Evolutionary conservation across 1,140 invertebrate species (phyloP).

Genomic region (Heliconius melpomene): DNA sequence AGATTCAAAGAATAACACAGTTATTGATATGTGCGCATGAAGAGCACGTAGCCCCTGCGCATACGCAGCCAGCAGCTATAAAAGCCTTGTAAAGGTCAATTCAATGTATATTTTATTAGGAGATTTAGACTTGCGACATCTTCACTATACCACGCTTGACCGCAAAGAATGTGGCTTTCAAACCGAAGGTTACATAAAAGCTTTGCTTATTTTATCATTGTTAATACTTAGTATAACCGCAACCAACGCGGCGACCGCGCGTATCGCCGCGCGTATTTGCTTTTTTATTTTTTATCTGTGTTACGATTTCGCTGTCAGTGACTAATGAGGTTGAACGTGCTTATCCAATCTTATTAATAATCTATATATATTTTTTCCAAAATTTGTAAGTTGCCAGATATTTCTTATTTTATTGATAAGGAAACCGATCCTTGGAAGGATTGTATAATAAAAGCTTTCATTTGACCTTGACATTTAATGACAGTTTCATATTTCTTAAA

Average conservation of each 20-base stretch:
- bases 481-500: constrained; percentile 36
- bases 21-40: neutral
- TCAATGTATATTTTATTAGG: constrained; percentile 48
- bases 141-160: constrained; percentile 65
- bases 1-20: neutral
- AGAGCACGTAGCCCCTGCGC: constrained; percentile 8
- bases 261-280: constrained; percentile 52
- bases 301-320: constrained; percentile 42
- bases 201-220: constrained; percentile 67
- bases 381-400: constrained; percentile 37
- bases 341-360: constrained; percentile 24
- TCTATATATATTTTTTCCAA: constrained; percentile 10
- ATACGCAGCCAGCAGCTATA: constrained; percentile 31
- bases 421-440: neutral
- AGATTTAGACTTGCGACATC: constrained; percentile 64
- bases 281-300: constrained; percentile 41
- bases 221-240: constrained; percentile 65
- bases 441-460: constrained; percentile 17
- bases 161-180: constrained; percentile 75
- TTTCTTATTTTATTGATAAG: constrained; percentile 21
- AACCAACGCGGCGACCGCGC: constrained; percentile 59
- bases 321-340: constrained; percentile 55
- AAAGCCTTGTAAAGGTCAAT: constrained; percentile 64
- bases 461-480: constrained; percentile 51
- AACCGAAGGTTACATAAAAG: constrained; percentile 77